phyloP scores from a whole-genome alignment of 2,113 vertebrate genomes.

The Pelodiscus sinensis region DNA sequence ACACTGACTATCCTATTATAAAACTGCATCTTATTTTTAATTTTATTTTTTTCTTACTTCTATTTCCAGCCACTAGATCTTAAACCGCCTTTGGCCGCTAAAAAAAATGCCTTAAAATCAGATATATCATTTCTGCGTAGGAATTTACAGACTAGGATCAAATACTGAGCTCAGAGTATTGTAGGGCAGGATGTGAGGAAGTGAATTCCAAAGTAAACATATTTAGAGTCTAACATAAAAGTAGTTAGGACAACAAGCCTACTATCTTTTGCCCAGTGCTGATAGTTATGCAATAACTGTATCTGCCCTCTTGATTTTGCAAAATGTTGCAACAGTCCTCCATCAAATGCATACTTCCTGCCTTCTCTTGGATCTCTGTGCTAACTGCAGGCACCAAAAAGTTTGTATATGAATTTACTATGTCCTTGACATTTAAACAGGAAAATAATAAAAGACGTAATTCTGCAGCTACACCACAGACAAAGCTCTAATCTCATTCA shows the following conservation, averaged over 20 bases:
- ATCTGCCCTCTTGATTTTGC: slow-evolving; percentile 8
- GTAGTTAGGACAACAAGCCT: not conserved
- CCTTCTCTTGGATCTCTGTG: not conserved
- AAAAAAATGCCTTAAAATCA: not conserved
- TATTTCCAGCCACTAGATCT: not conserved
- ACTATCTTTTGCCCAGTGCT: not conserved
- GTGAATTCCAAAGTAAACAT: not conserved
- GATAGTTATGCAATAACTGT: not conserved
- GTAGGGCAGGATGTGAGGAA: not conserved
- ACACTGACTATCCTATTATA: not conserved
- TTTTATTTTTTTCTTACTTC: not conserved
- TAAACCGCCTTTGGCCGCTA: not conserved
- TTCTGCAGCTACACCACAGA: not conserved
- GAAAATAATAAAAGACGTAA: not conserved
- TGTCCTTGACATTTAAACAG: not conserved
- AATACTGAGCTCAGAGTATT: not conserved
- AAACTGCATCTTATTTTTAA: not conserved
- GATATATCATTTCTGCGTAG: not conserved
- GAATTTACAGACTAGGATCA: not conserved
- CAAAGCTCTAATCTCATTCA: not conserved
- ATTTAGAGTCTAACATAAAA: not conserved
- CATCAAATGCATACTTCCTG: not conserved
- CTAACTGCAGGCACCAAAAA: not conserved
- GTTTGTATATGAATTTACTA: not conserved
- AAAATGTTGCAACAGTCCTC: not conserved